Base-by-base conservation (phyloP, 2,888 invertebrate genomes). In the Axea sp. region DNA sequence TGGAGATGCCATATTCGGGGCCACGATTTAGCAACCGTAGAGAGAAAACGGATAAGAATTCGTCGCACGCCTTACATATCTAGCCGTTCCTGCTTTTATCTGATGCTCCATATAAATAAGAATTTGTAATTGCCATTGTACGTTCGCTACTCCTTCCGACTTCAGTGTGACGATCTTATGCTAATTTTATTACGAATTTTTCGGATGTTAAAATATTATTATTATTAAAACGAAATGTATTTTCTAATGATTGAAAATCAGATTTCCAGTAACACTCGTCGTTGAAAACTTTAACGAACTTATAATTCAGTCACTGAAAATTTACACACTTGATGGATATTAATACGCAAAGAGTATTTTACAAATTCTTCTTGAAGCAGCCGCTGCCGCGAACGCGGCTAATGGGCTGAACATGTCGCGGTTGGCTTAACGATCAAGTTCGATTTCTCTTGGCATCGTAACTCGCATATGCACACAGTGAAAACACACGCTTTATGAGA, bases 401-500 rank as follows among this genome's bases (percentile, higher is more conserved):
- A 82, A 84, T 83, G 82, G 81, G 82, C 82, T 83, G 82, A 78
- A 78, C 78, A 80, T 81, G 83, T 82, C 83, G 83, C 84, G 83
- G 80, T 81, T 80, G 78, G 82, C 81, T 84, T 84, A 84, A 83
- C 83, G 84, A 84, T 83, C 84, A 84, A 83, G 80, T 84, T 84
- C 84, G 84, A 84, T 84, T 84, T 84, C 84, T 84, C 84, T 84
- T 84, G 83, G 83, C 84, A 82, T 80, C 79, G 79, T 79, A 76
- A 80, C 80, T 76, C 76, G 76, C 43, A 62, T 72, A 68, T 72
- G 76, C 76, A 74, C 77, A 76, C 72, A 74, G 77, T 76, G 77
- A 78, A 80, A 78, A 78, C 65, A 65, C 64, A 51, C 37, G 55
- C 47, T 76, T 49, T 73, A 73, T 62, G 69, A 72, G 67, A 55